phyloP scores from a whole-genome alignment of 2,888 invertebrate species.

The Actias luna region DNA sequence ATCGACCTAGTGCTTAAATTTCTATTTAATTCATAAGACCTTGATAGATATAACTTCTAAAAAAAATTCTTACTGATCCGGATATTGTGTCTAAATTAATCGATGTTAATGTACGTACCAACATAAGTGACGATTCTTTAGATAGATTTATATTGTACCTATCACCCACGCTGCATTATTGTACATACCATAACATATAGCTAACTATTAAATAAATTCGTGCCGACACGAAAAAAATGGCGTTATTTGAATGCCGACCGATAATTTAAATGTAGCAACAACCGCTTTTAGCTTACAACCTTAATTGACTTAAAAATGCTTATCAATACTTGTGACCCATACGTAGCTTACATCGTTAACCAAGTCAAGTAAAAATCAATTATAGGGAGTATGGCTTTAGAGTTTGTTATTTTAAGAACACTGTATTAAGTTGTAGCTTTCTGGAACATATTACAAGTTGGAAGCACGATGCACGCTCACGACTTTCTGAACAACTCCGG shows the following conservation, averaged over 20 bases:
- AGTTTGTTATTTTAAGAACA: slow-evolving; percentile 38
- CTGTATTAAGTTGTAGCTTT: slow-evolving; percentile 53
- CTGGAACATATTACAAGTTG: slow-evolving; percentile 52
- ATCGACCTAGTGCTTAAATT: background rate
- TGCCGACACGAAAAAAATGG: slow-evolving; percentile 81
- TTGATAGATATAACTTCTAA: slow-evolving; percentile 7
- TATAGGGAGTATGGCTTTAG: slow-evolving; percentile 32
- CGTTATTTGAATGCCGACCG: slow-evolving; percentile 81
- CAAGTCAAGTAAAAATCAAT: slow-evolving; percentile 38
- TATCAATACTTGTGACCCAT: slow-evolving; percentile 65
- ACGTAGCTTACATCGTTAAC: slow-evolving; percentile 40
- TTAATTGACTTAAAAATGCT: slow-evolving; percentile 83
- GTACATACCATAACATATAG: slow-evolving; percentile 68
- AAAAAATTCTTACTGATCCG: slow-evolving; percentile 28
- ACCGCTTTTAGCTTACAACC: slow-evolving; percentile 82
- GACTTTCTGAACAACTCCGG: slow-evolving; percentile 82
- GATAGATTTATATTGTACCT: slow-evolving; percentile 39
- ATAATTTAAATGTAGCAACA: slow-evolving; percentile 83
- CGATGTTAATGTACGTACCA: slow-evolving; percentile 43
- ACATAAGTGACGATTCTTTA: slow-evolving; percentile 22
- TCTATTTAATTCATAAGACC: background rate
- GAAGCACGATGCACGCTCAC: slow-evolving; percentile 82
- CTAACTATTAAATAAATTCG: slow-evolving; percentile 76
- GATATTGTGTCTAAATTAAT: slow-evolving; percentile 60
- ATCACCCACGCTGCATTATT: slow-evolving; percentile 66